phyloP scores from a whole-genome alignment of 2,888 invertebrate species.

The Halocaridina rubra region DNA sequence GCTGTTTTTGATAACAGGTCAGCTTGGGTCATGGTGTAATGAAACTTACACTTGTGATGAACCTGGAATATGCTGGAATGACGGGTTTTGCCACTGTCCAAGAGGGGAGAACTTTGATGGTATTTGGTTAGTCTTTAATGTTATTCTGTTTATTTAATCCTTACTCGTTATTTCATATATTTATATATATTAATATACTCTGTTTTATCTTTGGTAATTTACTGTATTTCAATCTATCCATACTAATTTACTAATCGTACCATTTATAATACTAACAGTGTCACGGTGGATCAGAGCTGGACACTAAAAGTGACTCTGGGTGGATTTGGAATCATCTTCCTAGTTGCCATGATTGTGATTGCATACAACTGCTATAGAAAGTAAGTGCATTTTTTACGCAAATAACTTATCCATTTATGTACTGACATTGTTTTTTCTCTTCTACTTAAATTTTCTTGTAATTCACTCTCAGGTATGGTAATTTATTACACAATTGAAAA shows the following conservation, averaged over 20 bases:
- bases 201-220: background rate
- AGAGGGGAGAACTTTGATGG: conserved; percentile 23
- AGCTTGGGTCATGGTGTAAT: conserved; percentile 34
- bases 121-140: conserved; percentile 36
- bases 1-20: background rate
- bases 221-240: background rate
- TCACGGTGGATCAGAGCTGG: conserved; percentile 3
- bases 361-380: background rate
- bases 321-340: background rate
- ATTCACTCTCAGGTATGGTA: too few species aligned
- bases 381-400: background rate
- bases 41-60: background rate
- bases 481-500: too few species aligned
- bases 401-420: too few species aligned
- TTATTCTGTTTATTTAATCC: background rate
- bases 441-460: too few species aligned
- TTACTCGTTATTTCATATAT: background rate
- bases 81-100: conserved; percentile 33
- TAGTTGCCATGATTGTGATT: background rate
- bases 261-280: background rate
- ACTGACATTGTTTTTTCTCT: too few species aligned
- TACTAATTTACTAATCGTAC: background rate
- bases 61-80: conserved; percentile 14
- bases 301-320: background rate
- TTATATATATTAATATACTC: background rate